These are phyloP conservation scores for Phrynosoma platyrhinos DNA, from an alignment of 2,113 vertebrate genomes.

Conservation along the genomic window DNA sequence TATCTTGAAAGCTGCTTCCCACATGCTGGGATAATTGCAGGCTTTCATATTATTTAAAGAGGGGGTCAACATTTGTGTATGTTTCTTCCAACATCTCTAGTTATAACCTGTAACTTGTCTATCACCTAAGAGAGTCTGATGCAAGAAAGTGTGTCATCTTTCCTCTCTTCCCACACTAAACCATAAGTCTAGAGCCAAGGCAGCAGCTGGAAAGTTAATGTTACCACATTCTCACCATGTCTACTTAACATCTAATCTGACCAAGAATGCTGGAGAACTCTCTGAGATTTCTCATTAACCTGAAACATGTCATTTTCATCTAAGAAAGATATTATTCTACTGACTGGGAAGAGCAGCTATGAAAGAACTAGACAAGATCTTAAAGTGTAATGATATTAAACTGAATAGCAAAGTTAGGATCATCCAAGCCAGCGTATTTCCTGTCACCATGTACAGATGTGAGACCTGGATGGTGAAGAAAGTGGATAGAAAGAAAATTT, in stretches of 20 bases:
- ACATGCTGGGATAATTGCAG: not conserved
- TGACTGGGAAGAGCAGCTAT: no score
- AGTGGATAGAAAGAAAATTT: no score
- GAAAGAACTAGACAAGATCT: no score
- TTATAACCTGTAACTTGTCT: not conserved
- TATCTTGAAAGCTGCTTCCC: not conserved
- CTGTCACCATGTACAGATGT: no score
- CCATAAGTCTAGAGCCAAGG: not conserved
- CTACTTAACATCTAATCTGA: not conserved
- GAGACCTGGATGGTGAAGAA: no score
- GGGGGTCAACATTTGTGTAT: not conserved
- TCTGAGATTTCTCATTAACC: no score
- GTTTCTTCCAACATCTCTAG: not conserved
- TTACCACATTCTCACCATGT: not conserved
- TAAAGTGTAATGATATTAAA: no score
- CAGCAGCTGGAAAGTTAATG: not conserved
- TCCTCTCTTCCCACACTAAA: not conserved
- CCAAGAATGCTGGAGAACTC: not conserved
- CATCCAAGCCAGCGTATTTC: no score
- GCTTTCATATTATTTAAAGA: not conserved
- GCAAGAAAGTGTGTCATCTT: not conserved
- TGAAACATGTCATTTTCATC: no score
- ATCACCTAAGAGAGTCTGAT: not conserved
- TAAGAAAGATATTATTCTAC: no score
- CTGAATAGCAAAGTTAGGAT: no score